These are phyloP conservation scores for Triplophysa siluroides DNA, from an alignment of 2,113 vertebrate genomes.

Conservation along the genomic window DNA sequence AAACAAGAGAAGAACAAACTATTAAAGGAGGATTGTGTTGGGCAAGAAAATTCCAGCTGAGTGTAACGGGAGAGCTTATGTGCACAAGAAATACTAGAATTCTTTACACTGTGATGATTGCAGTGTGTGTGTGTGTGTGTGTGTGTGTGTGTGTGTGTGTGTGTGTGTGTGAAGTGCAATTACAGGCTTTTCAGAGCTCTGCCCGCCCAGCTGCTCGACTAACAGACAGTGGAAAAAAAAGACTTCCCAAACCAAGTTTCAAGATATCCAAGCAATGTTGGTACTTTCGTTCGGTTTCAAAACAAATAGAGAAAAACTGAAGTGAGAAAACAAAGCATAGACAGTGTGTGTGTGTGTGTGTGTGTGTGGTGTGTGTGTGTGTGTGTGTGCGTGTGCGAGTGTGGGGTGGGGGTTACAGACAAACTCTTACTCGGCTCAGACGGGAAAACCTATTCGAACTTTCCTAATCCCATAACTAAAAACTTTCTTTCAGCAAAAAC, in stretches of 20 bases:
- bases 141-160: slow-evolving; percentile 40
- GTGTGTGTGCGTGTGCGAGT: background rate
- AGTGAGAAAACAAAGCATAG: slow-evolving; percentile 4
- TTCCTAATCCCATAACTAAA: slow-evolving; percentile 41
- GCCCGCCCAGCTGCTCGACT: slow-evolving; percentile 68
- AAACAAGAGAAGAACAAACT: background rate
- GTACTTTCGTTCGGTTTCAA: background rate
- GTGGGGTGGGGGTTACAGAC: slow-evolving; percentile 23
- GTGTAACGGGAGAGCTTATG: slow-evolving; percentile 30
- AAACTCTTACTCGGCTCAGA: slow-evolving; percentile 46
- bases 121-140: slow-evolving; percentile 32
- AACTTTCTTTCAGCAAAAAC: slow-evolving; percentile 9
- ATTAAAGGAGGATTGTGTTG: background rate
- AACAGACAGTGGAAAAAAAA: slow-evolving; percentile 15
- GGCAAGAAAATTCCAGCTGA: background rate
- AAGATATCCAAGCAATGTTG: too few species aligned
- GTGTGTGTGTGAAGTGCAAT: slow-evolving; percentile 61
- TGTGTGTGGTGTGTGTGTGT: too few species aligned
- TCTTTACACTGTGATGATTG: slow-evolving; percentile 50
- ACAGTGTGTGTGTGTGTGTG: background rate
- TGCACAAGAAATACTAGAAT: slow-evolving; percentile 25
- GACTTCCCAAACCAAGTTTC: background rate
- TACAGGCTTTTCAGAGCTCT: slow-evolving; percentile 74
- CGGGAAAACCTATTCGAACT: slow-evolving; percentile 44
- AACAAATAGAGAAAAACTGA: background rate